Base-by-base conservation (phyloP, 2,797 vertebrate genomes). In the Setipinna tenuifilis region DNA sequence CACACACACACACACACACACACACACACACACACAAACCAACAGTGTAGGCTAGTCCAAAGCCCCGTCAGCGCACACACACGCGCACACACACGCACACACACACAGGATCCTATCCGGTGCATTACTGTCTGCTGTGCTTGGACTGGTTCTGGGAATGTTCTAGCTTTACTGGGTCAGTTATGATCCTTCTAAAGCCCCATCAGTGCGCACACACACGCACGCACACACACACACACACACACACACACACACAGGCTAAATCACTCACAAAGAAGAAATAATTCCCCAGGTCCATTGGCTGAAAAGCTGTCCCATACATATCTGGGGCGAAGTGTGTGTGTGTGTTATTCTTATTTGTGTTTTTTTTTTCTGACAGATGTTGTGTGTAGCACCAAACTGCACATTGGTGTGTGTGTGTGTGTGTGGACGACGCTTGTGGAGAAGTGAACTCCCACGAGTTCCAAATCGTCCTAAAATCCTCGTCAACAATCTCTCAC, bases 131-230 rank as follows among this genome's bases (percentile, higher is more conserved):
- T 89, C 85, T 65, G 35, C 85, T 85, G 88, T 84, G 90, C 89
- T 78, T 84, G 81, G 88, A 90, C 84, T 83, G 59, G 75, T 87
- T 89, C 85, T 84, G 88, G 86, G 87, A 91, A 88, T 87, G 84
- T 87, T 90, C 62, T 89, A 62, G 82, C 68, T 65, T 89, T 87
- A 83, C 82, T 86, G 85, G 92, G 89, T 89, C 89, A 85, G 89
- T 82, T 90, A 91, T 92, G 85, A 91, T 92, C 85, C 65, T 65
- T 11, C 41, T 85, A n/a, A 87, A 88, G 46, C 81, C 87, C 54
- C 78, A 57, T 71, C 35, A 41, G 35, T 41, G 35, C 14, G 82
- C 48, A 57, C 48, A 82, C 62, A 68, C 62, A 71, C 65, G 35
- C 65, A 71, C 65, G 35, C 62, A 57, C 61, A 78, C 31, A 85